phyloP scores from a whole-genome alignment of 1,140 invertebrate species.

The Orius laevigatus region DNA sequence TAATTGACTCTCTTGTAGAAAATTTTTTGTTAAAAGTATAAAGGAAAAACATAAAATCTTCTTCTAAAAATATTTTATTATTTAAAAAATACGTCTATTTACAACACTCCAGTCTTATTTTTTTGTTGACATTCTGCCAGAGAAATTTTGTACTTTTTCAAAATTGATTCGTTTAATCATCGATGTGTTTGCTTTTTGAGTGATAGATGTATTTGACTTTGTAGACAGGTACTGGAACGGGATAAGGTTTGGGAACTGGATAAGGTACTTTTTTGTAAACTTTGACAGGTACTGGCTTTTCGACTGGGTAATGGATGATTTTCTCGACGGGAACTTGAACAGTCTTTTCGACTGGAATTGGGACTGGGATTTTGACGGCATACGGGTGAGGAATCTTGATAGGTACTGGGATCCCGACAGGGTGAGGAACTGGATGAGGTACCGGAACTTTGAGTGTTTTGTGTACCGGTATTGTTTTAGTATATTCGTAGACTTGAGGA shows the following conservation, averaged over 20 bases:
- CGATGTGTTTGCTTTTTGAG: slow-evolving; percentile 1
- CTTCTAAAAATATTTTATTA: neutral
- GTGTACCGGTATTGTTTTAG: slow-evolving; percentile 4
- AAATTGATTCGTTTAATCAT: neutral
- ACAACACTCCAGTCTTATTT: too few species aligned
- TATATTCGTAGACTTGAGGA: slow-evolving; percentile 5
- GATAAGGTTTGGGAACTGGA: slow-evolving; percentile 6
- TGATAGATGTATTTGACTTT: slow-evolving; percentile 10
- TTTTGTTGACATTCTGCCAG: too few species aligned
- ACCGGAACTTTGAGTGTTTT: slow-evolving; percentile 7
- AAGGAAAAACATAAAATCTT: neutral
- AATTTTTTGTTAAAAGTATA: neutral
- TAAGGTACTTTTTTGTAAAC: slow-evolving; percentile 6
- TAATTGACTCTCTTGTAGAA: neutral
- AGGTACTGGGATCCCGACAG: slow-evolving; percentile 2
- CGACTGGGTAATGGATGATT: slow-evolving; percentile 6
- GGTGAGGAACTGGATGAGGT: slow-evolving; percentile 6
- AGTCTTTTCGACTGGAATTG: slow-evolving; percentile 2
- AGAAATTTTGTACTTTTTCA: too few species aligned
- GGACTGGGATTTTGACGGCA: slow-evolving; percentile 4
- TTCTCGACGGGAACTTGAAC: slow-evolving; percentile 7
- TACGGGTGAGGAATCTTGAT: slow-evolving; percentile 7
- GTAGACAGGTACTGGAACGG: slow-evolving; percentile 7
- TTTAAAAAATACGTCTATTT: neutral
- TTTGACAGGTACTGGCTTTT: slow-evolving; percentile 8